Conservation (phyloP, 2,888 invertebrate genomes). For the Ennomos erosarius region DNA sequence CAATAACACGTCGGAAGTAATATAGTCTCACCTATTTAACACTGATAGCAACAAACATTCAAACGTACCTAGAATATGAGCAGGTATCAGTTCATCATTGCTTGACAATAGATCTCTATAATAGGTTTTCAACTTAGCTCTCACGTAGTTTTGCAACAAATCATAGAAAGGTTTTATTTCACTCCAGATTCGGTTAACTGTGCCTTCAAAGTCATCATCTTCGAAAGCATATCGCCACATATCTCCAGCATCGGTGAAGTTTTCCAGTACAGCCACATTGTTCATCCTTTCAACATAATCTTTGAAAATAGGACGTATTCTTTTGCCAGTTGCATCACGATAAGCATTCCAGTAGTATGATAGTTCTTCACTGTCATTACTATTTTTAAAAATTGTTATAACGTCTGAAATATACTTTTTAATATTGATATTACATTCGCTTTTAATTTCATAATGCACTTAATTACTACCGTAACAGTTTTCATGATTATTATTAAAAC, state of each 20-base stretch:
- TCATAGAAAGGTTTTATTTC: slow-evolving; percentile 88
- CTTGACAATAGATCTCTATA: slow-evolving; percentile 77
- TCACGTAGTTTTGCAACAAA: slow-evolving; percentile 87
- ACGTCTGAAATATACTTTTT: slow-evolving; percentile 62
- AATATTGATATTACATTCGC: background rate
- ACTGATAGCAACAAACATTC: background rate
- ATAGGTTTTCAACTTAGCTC: slow-evolving; percentile 77
- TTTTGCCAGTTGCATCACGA: slow-evolving; percentile 87
- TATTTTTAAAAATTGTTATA: slow-evolving; percentile 73
- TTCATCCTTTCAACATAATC: slow-evolving; percentile 87
- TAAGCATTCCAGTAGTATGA: slow-evolving; percentile 87
- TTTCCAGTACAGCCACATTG: slow-evolving; percentile 84
- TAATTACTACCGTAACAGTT: no score
- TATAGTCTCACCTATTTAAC: slow-evolving; percentile 1
- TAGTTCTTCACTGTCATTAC: slow-evolving; percentile 86
- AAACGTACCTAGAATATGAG: slow-evolving; percentile 87
- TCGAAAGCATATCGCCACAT: slow-evolving; percentile 79
- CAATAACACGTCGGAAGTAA: background rate
- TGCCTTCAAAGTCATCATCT: slow-evolving; percentile 68
- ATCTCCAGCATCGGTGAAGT: slow-evolving; percentile 75
- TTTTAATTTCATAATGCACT: no score
- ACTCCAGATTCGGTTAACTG: slow-evolving; percentile 81
- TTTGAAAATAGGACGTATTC: slow-evolving; percentile 85
- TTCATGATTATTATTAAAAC: background rate
- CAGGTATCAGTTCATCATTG: slow-evolving; percentile 86